Conservation (phyloP, 2,797 vertebrate genomes). For the Molossus molossus region DNA sequence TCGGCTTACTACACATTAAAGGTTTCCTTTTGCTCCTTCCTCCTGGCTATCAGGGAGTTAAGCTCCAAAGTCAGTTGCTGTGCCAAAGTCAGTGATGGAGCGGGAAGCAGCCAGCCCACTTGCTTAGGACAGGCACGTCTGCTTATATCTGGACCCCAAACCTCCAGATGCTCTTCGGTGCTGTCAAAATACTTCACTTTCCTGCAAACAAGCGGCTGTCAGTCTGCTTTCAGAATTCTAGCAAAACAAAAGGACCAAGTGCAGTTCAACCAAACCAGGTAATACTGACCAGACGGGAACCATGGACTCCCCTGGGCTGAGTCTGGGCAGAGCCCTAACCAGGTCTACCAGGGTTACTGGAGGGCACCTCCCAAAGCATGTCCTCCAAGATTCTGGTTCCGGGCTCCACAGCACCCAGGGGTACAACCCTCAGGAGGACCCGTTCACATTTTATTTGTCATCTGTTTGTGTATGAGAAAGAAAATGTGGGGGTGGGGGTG, state of each 20-base stretch:
- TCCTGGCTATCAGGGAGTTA: constrained; percentile 4
- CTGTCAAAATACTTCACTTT: constrained; percentile 64
- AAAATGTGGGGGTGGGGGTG: not conserved
- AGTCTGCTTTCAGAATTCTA: not conserved
- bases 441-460: not conserved
- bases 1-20: constrained; percentile 71
- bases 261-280: not conserved
- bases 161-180: constrained; percentile 47
- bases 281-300: not conserved
- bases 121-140: constrained; percentile 41
- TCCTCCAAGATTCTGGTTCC: not conserved
- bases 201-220: not conserved
- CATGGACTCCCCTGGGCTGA: too few relatives aligned
- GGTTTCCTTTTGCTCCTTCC: constrained; percentile 21
- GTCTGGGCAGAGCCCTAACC: not conserved
- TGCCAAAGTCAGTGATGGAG: constrained; percentile 27
- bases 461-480: not conserved
- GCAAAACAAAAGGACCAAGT: constrained; percentile 55
- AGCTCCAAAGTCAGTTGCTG: constrained; percentile 47
- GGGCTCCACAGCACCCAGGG: not conserved
- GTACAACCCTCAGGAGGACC: not conserved
- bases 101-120: constrained; percentile 63
- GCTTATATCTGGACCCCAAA: not conserved
- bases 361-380: not conserved
- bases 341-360: not conserved